These are phyloP conservation scores for Callithrix jacchus DNA, from an alignment of 2,113 vertebrate species.

Conservation along the genomic window DNA sequence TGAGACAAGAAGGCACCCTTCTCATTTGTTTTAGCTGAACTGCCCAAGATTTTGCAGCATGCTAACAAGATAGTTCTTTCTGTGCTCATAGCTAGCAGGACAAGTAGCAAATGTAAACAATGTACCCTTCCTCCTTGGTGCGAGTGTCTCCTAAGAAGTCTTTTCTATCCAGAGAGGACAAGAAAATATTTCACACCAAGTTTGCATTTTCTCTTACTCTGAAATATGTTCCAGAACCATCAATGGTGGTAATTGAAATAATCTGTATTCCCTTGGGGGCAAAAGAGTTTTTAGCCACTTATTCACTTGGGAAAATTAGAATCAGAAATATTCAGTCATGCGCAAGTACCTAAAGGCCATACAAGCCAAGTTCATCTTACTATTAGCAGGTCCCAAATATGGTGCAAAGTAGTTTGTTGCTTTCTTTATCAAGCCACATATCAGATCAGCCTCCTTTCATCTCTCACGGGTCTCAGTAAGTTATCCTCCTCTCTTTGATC, in stretches of 20 bases:
- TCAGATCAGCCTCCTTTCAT: not conserved
- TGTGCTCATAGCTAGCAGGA: not conserved
- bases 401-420: not conserved
- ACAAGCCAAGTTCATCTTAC: not conserved
- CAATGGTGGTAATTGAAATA: not conserved
- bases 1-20: conserved; percentile 28
- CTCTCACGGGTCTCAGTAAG: not conserved
- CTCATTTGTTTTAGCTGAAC: conserved; percentile 58
- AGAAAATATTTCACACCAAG: conserved; percentile 12
- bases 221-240: conserved; percentile 30
- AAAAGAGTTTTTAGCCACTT: not conserved
- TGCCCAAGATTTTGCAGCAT: not conserved
- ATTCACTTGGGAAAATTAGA: not conserved
- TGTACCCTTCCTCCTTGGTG: conserved; percentile 46
- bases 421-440: not conserved
- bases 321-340: not conserved
- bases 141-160: conserved; percentile 31
- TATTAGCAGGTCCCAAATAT: not conserved
- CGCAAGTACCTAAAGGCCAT: not conserved
- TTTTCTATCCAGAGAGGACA: conserved; percentile 14
- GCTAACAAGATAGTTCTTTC: conserved; percentile 54
- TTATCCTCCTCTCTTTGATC: not conserved
- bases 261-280: not conserved
- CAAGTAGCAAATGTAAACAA: conserved; percentile 58
- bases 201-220: conserved; percentile 36